These are phyloP conservation scores for Spicauda simplicius DNA, from an alignment of 2,888 invertebrate species.

Conservation along the genomic window DNA sequence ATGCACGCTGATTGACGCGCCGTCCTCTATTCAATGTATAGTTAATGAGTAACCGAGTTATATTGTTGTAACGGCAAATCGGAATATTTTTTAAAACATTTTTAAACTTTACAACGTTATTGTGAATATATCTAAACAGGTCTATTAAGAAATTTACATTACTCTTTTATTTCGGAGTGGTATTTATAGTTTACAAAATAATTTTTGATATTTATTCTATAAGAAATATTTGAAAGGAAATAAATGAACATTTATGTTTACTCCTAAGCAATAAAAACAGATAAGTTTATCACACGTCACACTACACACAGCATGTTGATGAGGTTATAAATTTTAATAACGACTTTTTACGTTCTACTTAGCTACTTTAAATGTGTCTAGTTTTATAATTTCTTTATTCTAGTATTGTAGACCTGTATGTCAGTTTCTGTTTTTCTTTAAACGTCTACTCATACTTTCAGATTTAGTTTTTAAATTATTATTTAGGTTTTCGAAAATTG, in stretches of 20 bases:
- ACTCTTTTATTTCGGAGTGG: conserved; percentile 76
- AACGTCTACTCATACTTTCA: not conserved
- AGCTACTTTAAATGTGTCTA: not conserved
- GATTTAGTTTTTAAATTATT: conserved; percentile 1
- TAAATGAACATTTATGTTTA: conserved; percentile 51
- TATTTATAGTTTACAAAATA: conserved; percentile 71
- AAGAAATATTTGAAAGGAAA: conserved; percentile 42
- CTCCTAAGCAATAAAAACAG: conserved; percentile 52
- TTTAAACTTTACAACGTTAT: conserved; percentile 77
- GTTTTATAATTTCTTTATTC: conserved; percentile 8
- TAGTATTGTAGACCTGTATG: conserved; percentile 13
- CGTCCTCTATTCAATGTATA: conserved; percentile 60
- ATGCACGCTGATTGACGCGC: conserved; percentile 83
- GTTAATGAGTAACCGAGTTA: conserved; percentile 60
- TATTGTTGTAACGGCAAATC: conserved; percentile 69
- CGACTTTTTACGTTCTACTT: not conserved
- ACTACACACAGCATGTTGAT: conserved; percentile 43
- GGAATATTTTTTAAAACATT: conserved; percentile 82
- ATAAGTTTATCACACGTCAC: conserved; percentile 50
- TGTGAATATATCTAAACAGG: conserved; percentile 69
- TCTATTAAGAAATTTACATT: conserved; percentile 76
- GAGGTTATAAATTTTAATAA: conserved; percentile 15
- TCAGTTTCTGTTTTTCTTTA: not conserved
- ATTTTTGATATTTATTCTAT: conserved; percentile 73
- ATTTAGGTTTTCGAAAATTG: conserved; percentile 7